Base-by-base conservation (phyloP, 2,113 vertebrate species). In the Colossoma macropomum region DNA sequence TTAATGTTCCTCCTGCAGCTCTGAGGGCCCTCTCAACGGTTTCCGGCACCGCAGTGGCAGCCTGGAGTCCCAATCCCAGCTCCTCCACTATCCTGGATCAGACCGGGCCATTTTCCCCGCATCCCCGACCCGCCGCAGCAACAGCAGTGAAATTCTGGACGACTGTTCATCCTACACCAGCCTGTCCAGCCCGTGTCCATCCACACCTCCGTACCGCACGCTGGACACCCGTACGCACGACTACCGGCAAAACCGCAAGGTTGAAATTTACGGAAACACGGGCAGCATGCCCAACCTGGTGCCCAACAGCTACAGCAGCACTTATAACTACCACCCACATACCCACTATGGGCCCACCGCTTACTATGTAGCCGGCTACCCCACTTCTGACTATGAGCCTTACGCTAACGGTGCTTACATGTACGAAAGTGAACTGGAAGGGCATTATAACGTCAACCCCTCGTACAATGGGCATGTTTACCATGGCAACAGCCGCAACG, bases 251-350 rank as follows among this genome's bases (percentile, higher is more conserved):
- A 95, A 96, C 0, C 95, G 95, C 90, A 96, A 96, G 65, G 95
- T 96, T 68, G 92, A 94, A 23, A 96, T 95, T 41, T 95, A 95
- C 0, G 92, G 96, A 0, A 97, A 81, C 75, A 97, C 96, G 0
- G 97, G 97, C 15, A 98, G 97, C 77, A 98, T 98, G 97, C 97
- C 98, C n/a, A 99, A 99, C 83, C 92, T 99, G 75, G 95, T 96
- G 25, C 96, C 94, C 3, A 96, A 95, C 88, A 96, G 96, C 66
- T 88, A 89, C 0, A 65, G 89, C 79, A 91, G 94, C 77, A 93
- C 92, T 2, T 95, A 95, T 0, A 89, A 92, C 73, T 95, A 95
- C 68, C 89, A 95, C 28, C 94, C 92, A 87, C 89, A 68, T n/a
- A 90, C 94, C 77, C 96, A 96, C 83, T 96, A 95, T n/a, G 90